Conservation (phyloP, 2,888 invertebrate genomes). For the Conomelus anceps region DNA sequence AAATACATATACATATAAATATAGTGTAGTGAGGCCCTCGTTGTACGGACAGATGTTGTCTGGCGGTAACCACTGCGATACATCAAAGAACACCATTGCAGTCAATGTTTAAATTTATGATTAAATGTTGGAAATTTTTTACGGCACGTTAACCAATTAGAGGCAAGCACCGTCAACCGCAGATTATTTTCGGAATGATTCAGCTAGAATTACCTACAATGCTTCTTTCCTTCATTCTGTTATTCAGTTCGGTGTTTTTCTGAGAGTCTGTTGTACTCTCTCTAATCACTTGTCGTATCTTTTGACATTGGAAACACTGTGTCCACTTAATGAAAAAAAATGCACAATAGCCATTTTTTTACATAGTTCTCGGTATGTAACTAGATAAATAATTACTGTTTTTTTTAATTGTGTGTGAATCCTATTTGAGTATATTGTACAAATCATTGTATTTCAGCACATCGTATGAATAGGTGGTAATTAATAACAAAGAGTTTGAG, state of each 20-base stretch:
- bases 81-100: background rate
- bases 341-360: too few species aligned
- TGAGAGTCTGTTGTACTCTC: background rate
- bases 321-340: too few species aligned
- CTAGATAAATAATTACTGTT: too few species aligned
- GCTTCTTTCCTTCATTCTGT: background rate
- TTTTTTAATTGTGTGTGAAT: too few species aligned
- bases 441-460: too few species aligned
- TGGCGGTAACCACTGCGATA: background rate
- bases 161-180: background rate
- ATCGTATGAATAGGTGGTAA: too few species aligned
- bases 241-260: background rate
- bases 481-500: too few species aligned
- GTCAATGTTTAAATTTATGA: background rate
- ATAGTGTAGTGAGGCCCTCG: too few species aligned
- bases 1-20: too few species aligned
- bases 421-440: too few species aligned
- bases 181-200: background rate
- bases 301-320: too few species aligned
- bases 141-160: background rate
- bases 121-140: background rate
- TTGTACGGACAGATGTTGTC: background rate
- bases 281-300: background rate
- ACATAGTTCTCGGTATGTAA: too few species aligned
- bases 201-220: background rate